Conservation (phyloP, 2,797 vertebrate species). For the Rallus crepitans region DNA sequence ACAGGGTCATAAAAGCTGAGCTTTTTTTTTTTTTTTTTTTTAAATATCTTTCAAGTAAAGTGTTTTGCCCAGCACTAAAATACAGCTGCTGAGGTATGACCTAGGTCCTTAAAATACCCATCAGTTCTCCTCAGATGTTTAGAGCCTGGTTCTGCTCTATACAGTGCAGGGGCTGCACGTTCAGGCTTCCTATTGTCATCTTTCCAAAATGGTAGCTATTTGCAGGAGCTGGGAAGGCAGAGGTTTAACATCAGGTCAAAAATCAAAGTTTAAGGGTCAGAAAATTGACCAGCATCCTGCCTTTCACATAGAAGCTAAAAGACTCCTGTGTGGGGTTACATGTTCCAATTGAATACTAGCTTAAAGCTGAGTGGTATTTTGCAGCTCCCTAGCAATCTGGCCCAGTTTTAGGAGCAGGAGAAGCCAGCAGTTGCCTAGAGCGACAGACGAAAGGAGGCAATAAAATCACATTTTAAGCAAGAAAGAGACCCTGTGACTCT, state of each 20-base stretch:
- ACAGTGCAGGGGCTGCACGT: not conserved
- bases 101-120: not conserved
- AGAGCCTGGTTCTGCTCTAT: not conserved
- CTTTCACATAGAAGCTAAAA: not conserved
- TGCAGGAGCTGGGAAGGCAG: not conserved
- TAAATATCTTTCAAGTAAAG: not conserved
- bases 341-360: not conserved
- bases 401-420: constrained; percentile 6
- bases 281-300: not conserved
- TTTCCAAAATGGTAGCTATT: not conserved
- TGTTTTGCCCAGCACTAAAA: not conserved
- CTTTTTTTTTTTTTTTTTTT: rapidly evolving
- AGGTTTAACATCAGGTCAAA: not conserved
- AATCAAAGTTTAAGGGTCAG: not conserved
- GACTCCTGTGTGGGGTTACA: not conserved
- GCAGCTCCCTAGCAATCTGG: constrained; percentile 36
- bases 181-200: not conserved
- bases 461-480: constrained; percentile 51
- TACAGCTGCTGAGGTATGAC: not conserved
- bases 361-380: not conserved
- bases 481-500: constrained; percentile 26
- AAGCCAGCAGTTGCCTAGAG: constrained; percentile 47
- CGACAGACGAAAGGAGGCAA: constrained; percentile 37
- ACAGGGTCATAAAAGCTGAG: not conserved
- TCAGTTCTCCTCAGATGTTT: not conserved